phyloP scores from a whole-genome alignment of 2,113 vertebrate genomes.

The Bettongia penicillata region DNA sequence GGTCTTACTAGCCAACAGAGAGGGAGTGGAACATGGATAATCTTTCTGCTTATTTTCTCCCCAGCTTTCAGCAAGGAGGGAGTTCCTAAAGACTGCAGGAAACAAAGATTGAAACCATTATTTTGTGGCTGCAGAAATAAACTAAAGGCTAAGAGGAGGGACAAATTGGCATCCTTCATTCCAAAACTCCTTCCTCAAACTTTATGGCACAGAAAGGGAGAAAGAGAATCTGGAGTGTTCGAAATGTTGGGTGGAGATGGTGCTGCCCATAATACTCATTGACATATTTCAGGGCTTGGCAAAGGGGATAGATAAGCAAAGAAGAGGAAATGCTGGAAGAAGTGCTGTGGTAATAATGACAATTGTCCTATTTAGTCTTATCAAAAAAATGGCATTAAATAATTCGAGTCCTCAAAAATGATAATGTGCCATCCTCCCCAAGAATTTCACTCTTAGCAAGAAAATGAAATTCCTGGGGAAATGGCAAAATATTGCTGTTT shows the following conservation, averaged over 20 bases:
- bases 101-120: neutral
- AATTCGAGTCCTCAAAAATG: neutral
- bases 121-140: neutral
- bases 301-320: neutral
- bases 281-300: neutral
- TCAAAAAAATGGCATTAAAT: neutral
- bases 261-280: neutral
- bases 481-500: neutral
- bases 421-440: neutral
- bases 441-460: neutral
- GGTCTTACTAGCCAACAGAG: neutral
- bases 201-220: neutral
- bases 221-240: neutral
- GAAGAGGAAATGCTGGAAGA: neutral
- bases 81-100: neutral
- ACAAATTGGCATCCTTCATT: neutral
- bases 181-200: neutral
- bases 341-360: neutral
- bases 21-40: neutral
- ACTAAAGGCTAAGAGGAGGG: neutral
- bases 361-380: neutral
- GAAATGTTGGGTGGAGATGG: neutral
- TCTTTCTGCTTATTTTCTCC: neutral
- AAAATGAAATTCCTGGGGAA: neutral
- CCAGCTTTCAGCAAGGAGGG: neutral